Percentiles rank a stretch among this genome's conserved stretches.
These are phyloP conservation scores for Cygnus buccinator DNA, from an alignment of 2,113 vertebrate genomes.

Conservation along the genomic window DNA sequence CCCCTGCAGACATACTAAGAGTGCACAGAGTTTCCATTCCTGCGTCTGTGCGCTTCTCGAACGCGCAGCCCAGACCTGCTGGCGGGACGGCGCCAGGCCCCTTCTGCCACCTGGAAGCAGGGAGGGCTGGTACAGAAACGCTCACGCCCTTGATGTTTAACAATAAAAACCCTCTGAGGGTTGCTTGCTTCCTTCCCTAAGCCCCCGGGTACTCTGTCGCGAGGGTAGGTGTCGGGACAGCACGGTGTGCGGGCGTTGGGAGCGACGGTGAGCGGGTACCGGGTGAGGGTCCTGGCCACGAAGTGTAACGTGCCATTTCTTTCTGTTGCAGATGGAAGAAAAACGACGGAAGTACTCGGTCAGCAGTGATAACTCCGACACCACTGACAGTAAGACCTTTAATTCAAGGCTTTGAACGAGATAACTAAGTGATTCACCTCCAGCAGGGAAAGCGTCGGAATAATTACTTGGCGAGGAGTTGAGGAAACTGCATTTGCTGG, in stretches of 20 bases:
- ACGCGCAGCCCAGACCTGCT: not conserved
- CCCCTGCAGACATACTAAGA: slow-evolving; percentile 44
- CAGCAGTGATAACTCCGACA: slow-evolving; percentile 98
- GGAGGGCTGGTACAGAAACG: not conserved
- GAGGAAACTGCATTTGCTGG: slow-evolving; percentile 20
- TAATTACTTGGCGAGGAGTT: slow-evolving; percentile 25
- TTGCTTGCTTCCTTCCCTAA: not conserved
- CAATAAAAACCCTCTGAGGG: rapidly evolving
- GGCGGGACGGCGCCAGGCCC: not conserved
- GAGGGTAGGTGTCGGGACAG: not conserved
- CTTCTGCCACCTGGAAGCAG: rapidly evolving
- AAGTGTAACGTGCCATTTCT: slow-evolving; percentile 54
- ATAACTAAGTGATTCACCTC: slow-evolving; percentile 53
- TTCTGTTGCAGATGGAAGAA: slow-evolving; percentile 92
- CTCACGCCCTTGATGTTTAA: not conserved
- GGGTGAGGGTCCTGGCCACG: not conserved
- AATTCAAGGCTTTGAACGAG: slow-evolving; percentile 46
- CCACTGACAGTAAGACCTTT: slow-evolving; percentile 93
- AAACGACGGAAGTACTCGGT: slow-evolving; percentile 97
- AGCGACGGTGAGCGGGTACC: not conserved
- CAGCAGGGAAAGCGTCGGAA: slow-evolving; percentile 48
- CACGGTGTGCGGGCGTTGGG: not conserved
- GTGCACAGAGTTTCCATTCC: not conserved
- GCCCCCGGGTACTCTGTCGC: not conserved
- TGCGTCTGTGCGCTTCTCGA: rapidly evolving